Conservation (phyloP, 2,797 vertebrate genomes). For the Alcedo quadribrachys region DNA sequence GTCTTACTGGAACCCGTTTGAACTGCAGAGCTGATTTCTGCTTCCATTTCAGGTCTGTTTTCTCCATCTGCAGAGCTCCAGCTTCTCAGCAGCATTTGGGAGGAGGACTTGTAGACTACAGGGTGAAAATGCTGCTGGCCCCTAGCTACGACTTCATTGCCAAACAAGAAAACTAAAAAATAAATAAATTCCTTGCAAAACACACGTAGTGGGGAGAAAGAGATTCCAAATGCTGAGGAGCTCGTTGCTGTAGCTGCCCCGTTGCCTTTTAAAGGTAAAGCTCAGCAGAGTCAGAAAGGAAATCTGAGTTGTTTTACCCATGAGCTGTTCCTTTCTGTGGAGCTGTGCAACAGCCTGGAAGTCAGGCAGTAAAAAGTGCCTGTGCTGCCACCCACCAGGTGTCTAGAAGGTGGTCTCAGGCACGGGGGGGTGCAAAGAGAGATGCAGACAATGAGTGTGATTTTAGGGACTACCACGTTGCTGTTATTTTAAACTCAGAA, state of each 20-base stretch:
- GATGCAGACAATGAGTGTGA: not conserved
- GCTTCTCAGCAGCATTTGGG: not conserved
- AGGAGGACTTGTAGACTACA: not conserved
- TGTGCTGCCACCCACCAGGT: conserved; percentile 36
- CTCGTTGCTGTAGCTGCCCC: not conserved
- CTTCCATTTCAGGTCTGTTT: not conserved
- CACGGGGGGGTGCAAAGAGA: not conserved
- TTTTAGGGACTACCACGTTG: not conserved
- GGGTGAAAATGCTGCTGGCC: not conserved
- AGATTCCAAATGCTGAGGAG: not conserved
- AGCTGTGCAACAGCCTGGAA: conserved; percentile 45
- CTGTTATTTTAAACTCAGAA: not conserved
- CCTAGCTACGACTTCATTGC: not conserved
- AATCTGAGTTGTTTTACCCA: conserved; percentile 42
- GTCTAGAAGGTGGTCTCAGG: conserved; percentile 42
- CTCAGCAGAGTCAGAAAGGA: not conserved
- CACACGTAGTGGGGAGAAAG: not conserved
- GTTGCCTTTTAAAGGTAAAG: conserved; percentile 8
- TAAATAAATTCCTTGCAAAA: not conserved
- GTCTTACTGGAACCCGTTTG: not conserved
- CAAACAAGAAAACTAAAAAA: not conserved
- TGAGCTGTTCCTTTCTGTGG: conserved; percentile 34
- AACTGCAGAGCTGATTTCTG: not conserved
- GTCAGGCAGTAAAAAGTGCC: conserved; percentile 8
- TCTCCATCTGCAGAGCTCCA: not conserved